Percentiles rank a stretch among this genome's conserved stretches.
phyloP scores from a whole-genome alignment of 2,888 invertebrate genomes.

The Drosophila pseudotalamancana region DNA sequence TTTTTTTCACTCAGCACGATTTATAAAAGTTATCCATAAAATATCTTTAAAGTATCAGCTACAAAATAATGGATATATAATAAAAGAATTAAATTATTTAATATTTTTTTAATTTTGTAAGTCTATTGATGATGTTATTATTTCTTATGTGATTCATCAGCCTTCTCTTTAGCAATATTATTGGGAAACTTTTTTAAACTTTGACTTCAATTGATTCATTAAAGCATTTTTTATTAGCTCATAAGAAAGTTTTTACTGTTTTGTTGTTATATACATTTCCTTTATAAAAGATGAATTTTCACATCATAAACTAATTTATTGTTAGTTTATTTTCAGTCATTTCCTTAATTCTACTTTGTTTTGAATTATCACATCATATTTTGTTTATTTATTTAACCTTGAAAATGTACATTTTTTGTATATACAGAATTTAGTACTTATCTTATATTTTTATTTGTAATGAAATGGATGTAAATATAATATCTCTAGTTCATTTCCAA shows the following conservation, averaged over 20 bases:
- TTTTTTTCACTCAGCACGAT: not conserved
- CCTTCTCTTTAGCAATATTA: not conserved
- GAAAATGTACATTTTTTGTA: too few relatives aligned
- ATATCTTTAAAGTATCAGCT: not conserved
- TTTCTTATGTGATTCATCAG: not conserved
- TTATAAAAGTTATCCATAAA: conserved; percentile 1
- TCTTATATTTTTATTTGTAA: too few relatives aligned
- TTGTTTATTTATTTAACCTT: not conserved
- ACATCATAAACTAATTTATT: too few relatives aligned
- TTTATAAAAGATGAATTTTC: too few relatives aligned
- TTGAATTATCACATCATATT: too few relatives aligned
- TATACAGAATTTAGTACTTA: too few relatives aligned
- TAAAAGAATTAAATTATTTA: not conserved
- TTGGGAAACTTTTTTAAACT: not conserved
- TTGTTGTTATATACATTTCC: not conserved
- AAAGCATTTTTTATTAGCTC: not conserved
- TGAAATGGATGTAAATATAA: too few relatives aligned
- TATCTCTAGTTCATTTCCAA: too few relatives aligned
- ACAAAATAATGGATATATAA: not conserved
- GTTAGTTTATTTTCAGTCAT: too few relatives aligned
- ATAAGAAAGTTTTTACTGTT: not conserved
- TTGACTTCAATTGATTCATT: not conserved
- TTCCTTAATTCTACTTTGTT: too few relatives aligned
- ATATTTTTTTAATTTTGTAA: not conserved
- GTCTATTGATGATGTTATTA: not conserved